phyloP scores from a whole-genome alignment of 2,888 invertebrate genomes.

The Abrostola triplasia region DNA sequence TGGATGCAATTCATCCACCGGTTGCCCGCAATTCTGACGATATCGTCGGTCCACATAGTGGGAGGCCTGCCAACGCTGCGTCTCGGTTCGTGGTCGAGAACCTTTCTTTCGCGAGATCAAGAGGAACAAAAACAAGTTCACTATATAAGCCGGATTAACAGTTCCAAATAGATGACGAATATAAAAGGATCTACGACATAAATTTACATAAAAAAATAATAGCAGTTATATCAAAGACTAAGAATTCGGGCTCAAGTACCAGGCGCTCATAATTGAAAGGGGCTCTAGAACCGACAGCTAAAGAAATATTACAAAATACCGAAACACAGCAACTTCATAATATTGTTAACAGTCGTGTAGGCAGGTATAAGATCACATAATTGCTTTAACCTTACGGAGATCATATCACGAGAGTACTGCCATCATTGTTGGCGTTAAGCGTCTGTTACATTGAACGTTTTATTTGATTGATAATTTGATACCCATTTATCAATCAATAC shows the following conservation, averaged over 20 bases:
- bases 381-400: constrained; percentile 56
- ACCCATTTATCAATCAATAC: constrained; percentile 32
- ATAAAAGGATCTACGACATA: no score
- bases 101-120: no score
- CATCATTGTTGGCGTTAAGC: constrained; percentile 39
- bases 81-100: no score
- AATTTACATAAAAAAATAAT: not conserved
- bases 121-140: no score
- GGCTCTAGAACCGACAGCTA: not conserved
- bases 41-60: no score
- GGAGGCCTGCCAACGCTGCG: no score
- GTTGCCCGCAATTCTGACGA: no score
- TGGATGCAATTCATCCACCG: no score
- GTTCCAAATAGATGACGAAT: no score
- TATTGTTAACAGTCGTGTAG: constrained; percentile 10
- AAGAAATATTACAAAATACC: not conserved
- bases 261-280: no score
- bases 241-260: no score
- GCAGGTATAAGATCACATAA: constrained; percentile 49
- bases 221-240: not conserved
- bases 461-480: constrained; percentile 34
- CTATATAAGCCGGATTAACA: no score
- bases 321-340: not conserved
- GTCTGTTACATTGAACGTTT: constrained; percentile 18
- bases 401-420: constrained; percentile 43